phyloP scores from a whole-genome alignment of 2,113 vertebrate species.

The Delphinapterus leucas region DNA sequence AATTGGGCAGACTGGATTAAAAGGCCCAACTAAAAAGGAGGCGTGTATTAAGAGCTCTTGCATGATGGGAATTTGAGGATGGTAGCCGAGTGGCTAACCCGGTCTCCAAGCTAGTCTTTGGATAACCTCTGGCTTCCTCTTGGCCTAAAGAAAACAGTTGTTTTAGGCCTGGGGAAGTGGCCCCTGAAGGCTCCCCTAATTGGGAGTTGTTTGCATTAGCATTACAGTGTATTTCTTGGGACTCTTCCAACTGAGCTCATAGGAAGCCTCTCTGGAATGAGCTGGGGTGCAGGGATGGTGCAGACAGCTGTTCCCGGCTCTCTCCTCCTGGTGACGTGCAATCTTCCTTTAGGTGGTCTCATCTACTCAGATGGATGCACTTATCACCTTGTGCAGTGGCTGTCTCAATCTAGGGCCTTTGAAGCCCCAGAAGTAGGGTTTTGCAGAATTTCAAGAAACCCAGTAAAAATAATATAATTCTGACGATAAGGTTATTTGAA shows the following conservation, averaged over 20 bases:
- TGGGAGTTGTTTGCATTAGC: constrained; percentile 29
- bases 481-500: not conserved
- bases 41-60: not conserved
- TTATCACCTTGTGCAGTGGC: not conserved
- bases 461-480: not conserved
- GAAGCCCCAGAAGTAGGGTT: not conserved
- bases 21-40: not conserved
- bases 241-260: constrained; percentile 32
- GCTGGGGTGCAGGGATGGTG: not conserved
- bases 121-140: not conserved
- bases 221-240: constrained; percentile 42
- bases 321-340: fast-evolving
- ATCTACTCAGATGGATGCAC: not conserved
- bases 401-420: not conserved
- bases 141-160: not conserved
- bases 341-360: not conserved
- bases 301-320: constrained; percentile 43
- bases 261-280: not conserved
- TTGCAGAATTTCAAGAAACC: not conserved
- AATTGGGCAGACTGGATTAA: constrained; percentile 32
- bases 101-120: not conserved
- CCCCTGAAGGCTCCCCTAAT: not conserved
- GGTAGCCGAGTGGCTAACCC: not conserved
- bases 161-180: not conserved
- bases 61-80: not conserved